Percentiles rank a stretch among this genome's conserved stretches.
Conservation (phyloP, 2,113 vertebrate species). For the Gorsachius goisagi region DNA sequence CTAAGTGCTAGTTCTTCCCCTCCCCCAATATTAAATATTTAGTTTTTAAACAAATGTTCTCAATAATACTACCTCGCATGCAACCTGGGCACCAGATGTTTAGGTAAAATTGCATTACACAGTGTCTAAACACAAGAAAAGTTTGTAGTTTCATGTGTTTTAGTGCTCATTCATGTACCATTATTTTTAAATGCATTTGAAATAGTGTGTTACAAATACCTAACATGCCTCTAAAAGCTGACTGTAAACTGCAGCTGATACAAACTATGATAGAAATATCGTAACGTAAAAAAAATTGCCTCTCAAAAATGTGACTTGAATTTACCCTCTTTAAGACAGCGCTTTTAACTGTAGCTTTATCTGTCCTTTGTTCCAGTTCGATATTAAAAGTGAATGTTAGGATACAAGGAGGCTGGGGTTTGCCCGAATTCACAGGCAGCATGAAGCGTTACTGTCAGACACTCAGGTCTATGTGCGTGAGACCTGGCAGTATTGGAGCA, state of each 20-base stretch:
- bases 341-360: not conserved
- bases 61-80: slow-evolving; percentile 63
- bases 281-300: not conserved
- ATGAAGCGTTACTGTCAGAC: not conserved
- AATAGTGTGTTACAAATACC: slow-evolving; percentile 65
- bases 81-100: slow-evolving; percentile 78
- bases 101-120: slow-evolving; percentile 61
- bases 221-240: slow-evolving; percentile 67
- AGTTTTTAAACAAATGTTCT: slow-evolving; percentile 74
- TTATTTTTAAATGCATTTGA: slow-evolving; percentile 61
- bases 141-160: slow-evolving; percentile 66
- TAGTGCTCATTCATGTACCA: slow-evolving; percentile 59
- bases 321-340: slow-evolving; percentile 15
- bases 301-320: slow-evolving; percentile 44
- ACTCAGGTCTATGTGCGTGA: accelerated
- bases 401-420: not conserved
- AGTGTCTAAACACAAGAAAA: slow-evolving; percentile 50
- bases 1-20: slow-evolving; percentile 59
- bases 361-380: not conserved
- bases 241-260: slow-evolving; percentile 62
- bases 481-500: not conserved
- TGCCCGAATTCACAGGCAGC: not conserved
- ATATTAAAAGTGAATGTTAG: not conserved
- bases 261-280: not conserved
- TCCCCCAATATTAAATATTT: slow-evolving; percentile 62